Base-by-base conservation (phyloP, 2,888 invertebrate genomes). In the Eretmocerus hayati region DNA sequence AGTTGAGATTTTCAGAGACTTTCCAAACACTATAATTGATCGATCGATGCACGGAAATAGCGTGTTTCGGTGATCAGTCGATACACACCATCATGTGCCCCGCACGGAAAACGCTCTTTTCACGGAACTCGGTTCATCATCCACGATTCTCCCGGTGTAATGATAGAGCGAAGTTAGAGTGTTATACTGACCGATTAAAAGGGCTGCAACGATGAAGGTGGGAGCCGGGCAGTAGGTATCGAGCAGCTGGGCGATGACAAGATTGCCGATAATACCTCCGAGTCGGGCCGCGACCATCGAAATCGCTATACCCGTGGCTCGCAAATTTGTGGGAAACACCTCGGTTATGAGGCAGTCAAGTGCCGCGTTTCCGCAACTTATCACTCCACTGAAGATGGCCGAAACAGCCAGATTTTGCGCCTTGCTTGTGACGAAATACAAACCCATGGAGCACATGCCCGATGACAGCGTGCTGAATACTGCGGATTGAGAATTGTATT, bases 291-390 rank as follows among this genome's bases (percentile, higher is more conserved):
- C 86, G 32, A 90, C 90, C 84, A 90, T 90, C 1, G 90, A 90
- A 52, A 92, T 81, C 32, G 92, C 92, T 55, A 91, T 88, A 56
- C 92, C 91, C 37, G 92, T 92, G 41, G 92, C 91, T 61, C 90
- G 82, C 64, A 93, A 77, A 73, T 89, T 85, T 35, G 93, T 93
- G 30, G 93, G 93, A 71, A 92, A 93, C 53, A 93, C 87, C 76
- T 94, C 94, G 20, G 90, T 90, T 65, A 90, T 89, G 59, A 94
- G 81, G 67, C 93, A 93, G 75, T 92, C 92, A 54, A 93, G 77
- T 4, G 92, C 88, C 44, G 90, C 90, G 72, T 90, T 90, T 55
- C 90, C 90, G 69, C 89, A 90, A 48, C 89, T 89, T 59, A 90
- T 90, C 49, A 89, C 88, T 42, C 88, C 87, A 67, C 88, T 89